phyloP scores from a whole-genome alignment of 1,140 invertebrate species.

The Pseudobourletiella spinata region DNA sequence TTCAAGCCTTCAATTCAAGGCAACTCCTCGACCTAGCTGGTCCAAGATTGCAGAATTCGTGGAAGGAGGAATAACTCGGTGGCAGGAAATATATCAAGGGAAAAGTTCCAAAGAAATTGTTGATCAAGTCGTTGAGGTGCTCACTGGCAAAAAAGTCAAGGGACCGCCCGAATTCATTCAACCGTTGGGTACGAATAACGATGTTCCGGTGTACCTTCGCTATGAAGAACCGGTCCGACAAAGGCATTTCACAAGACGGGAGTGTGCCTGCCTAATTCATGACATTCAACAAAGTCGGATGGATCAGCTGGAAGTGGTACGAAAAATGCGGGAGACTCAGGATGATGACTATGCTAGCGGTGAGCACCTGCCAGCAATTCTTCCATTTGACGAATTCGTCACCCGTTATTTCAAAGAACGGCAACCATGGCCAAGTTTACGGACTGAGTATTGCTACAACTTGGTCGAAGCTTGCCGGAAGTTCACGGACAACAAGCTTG shows the following conservation, averaged over 20 bases:
- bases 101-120: slow-evolving; percentile 10
- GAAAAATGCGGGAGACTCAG: background rate
- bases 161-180: slow-evolving; percentile 6
- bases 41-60: slow-evolving; percentile 14
- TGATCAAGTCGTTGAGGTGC: slow-evolving; percentile 10
- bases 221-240: background rate
- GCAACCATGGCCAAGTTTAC: background rate
- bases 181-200: background rate
- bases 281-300: slow-evolving; percentile 11
- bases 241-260: slow-evolving; percentile 2
- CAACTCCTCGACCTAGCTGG: slow-evolving; percentile 25
- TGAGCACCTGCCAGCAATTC: background rate
- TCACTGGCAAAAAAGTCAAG: slow-evolving; percentile 12
- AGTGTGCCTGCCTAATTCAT: slow-evolving; percentile 5
- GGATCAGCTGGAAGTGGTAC: background rate
- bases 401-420: slow-evolving; percentile 14
- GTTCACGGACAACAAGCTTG: background rate
- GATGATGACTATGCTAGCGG: slow-evolving; percentile 4
- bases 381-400: slow-evolving; percentile 14
- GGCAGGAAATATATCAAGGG: slow-evolving; percentile 8
- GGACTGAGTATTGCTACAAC: slow-evolving; percentile 23
- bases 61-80: background rate
- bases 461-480: slow-evolving; percentile 13
- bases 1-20: background rate
- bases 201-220: slow-evolving; percentile 13